A percentile compares a stretch with the other conserved stretches of the same genome.
Conservation (phyloP, 2,113 vertebrate genomes). For the Heterocephalus glaber region DNA sequence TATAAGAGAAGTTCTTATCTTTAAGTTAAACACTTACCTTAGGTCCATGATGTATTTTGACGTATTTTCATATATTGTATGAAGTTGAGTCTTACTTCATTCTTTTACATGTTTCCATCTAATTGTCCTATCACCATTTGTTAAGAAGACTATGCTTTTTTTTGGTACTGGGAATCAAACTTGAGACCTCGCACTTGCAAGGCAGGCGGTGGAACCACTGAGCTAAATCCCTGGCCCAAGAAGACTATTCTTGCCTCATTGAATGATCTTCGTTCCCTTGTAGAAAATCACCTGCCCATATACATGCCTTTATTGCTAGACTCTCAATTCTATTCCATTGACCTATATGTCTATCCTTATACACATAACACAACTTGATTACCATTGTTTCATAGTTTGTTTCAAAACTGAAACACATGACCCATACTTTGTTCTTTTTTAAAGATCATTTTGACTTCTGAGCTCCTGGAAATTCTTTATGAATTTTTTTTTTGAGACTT, state of each 20-base stretch:
- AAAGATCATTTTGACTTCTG: not conserved
- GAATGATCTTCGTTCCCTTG: not conserved
- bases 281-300: constrained; percentile 2
- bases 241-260: not conserved
- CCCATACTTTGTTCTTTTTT: not conserved
- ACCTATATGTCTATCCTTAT: not conserved
- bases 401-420: not conserved
- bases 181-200: too few relatives aligned
- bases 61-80: not conserved
- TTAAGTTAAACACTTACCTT: not conserved
- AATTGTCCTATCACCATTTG: not conserved
- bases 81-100: not conserved
- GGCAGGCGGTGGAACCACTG: too few relatives aligned
- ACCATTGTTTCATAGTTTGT: not conserved
- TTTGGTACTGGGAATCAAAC: too few relatives aligned
- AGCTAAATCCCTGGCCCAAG: too few relatives aligned
- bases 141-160: too few relatives aligned
- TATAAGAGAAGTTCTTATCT: not conserved
- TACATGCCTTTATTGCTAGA: not conserved
- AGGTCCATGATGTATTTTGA: not conserved
- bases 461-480: not conserved
- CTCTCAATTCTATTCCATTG: not conserved
- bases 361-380: not conserved
- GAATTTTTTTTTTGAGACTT: not conserved
- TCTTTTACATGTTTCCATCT: not conserved